phyloP scores from a whole-genome alignment of 2,888 invertebrate genomes.

The Stenchaetothrips biformis region DNA sequence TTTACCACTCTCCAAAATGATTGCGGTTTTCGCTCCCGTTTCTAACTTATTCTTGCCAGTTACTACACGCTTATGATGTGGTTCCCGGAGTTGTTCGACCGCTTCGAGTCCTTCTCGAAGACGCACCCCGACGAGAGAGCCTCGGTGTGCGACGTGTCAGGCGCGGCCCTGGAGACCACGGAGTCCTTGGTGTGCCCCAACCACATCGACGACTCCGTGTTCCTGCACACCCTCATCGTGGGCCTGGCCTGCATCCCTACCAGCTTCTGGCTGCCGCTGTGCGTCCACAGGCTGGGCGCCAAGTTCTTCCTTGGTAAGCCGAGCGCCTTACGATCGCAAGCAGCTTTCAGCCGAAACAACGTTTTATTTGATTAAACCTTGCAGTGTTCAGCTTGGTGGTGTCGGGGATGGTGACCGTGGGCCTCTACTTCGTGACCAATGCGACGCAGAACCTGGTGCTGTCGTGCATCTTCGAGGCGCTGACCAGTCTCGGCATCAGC shows the following conservation, averaged over 20 bases:
- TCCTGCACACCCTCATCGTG: constrained; percentile 70
- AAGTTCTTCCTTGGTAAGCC: constrained; percentile 75
- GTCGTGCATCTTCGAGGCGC: constrained; percentile 73
- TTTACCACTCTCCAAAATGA: background rate
- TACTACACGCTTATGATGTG: constrained; percentile 89
- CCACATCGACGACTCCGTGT: constrained; percentile 62
- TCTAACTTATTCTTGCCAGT: constrained; percentile 47
- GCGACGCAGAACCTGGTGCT: constrained; percentile 66
- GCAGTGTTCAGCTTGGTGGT: constrained; percentile 69
- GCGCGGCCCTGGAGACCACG: constrained; percentile 52
- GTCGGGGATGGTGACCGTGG: constrained; percentile 67
- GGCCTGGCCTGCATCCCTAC: constrained; percentile 76
- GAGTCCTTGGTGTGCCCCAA: constrained; percentile 50
- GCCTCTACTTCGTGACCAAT: constrained; percentile 68
- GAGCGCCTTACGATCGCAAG: background rate
- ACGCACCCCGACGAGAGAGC: constrained; percentile 62
- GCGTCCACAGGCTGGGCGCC: constrained; percentile 72
- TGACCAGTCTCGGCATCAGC: constrained; percentile 74
- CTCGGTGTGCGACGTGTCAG: constrained; percentile 72
- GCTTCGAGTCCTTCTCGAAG: constrained; percentile 70
- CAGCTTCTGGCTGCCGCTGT: constrained; percentile 70
- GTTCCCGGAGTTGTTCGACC: constrained; percentile 84
- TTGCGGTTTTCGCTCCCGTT: background rate
- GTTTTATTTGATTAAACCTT: background rate
- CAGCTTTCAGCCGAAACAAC: background rate